phyloP scores from a whole-genome alignment of 2,797 vertebrate genomes.

The Micrastur ruficollis region DNA sequence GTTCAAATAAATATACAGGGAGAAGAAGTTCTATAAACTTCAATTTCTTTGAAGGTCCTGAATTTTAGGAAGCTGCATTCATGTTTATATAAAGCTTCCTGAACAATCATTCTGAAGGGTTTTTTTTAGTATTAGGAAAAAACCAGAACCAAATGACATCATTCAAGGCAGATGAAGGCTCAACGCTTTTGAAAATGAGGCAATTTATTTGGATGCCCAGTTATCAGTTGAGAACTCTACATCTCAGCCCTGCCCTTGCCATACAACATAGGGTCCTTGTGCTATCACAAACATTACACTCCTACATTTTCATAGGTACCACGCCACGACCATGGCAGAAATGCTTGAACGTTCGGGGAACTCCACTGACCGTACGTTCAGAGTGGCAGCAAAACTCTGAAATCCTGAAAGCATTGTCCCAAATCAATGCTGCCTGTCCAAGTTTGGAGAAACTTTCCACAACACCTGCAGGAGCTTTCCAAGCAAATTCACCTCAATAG shows the following conservation, averaged over 20 bases:
- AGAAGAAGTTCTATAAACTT: neutral
- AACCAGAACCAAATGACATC: neutral
- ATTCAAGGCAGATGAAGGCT: neutral
- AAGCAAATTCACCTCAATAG: neutral
- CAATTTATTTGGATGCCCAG: neutral
- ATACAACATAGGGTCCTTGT: neutral
- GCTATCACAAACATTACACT: neutral
- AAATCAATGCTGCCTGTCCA: fast-evolving
- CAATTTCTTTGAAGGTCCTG: neutral
- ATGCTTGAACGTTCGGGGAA: neutral
- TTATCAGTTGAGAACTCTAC: neutral
- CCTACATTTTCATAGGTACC: neutral
- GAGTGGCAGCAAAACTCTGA: neutral
- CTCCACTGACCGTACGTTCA: neutral
- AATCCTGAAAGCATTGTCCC: neutral
- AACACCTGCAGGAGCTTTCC: neutral
- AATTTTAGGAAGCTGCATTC: neutral
- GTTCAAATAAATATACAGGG: neutral
- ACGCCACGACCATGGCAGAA: neutral
- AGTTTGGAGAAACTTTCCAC: neutral
- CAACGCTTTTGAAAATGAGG: neutral
- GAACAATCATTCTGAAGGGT: neutral
- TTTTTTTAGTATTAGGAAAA: neutral
- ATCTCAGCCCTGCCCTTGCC: neutral
- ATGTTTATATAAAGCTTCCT: neutral